Percentiles rank a stretch among this genome's conserved stretches.
Evolutionary conservation across 2,888 invertebrate species (phyloP).

Genomic region (Cephus rjabovi): DNA sequence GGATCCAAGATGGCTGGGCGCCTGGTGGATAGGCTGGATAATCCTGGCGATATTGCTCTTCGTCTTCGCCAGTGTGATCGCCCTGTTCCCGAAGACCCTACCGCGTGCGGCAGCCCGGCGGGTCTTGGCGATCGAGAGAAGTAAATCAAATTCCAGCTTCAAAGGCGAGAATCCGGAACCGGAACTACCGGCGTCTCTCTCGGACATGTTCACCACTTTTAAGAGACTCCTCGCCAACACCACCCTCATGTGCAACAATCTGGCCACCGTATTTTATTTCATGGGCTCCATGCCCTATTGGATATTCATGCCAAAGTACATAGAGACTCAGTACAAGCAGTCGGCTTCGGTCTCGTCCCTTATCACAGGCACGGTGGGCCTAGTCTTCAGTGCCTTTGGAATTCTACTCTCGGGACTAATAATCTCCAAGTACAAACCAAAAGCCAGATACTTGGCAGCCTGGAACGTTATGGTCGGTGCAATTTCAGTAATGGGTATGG

Average conservation of each 20-base stretch:
- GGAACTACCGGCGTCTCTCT: slow-evolving; percentile 56
- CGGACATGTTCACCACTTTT: slow-evolving; percentile 75
- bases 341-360: slow-evolving; percentile 81
- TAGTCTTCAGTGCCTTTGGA: slow-evolving; percentile 78
- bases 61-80: slow-evolving; percentile 72
- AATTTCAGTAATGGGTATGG: slow-evolving; percentile 73
- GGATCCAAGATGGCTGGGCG: slow-evolving; percentile 84
- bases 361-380: slow-evolving; percentile 78
- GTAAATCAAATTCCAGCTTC: slow-evolving; percentile 51
- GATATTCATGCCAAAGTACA: slow-evolving; percentile 86
- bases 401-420: slow-evolving; percentile 76
- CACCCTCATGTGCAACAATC: slow-evolving; percentile 78
- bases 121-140: slow-evolving; percentile 60
- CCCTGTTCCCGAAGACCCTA: slow-evolving; percentile 77
- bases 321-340: slow-evolving; percentile 83
- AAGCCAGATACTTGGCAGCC: slow-evolving; percentile 74
- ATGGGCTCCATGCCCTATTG: slow-evolving; percentile 81
- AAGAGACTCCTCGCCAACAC: slow-evolving; percentile 75
- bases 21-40: slow-evolving; percentile 86
- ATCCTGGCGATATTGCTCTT: slow-evolving; percentile 72
- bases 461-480: slow-evolving; percentile 78
- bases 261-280: slow-evolving; percentile 80
- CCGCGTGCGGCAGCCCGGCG: slow-evolving; percentile 75
- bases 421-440: slow-evolving; percentile 76
- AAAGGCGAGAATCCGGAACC: slow-evolving; percentile 44